Evolutionary conservation across 2,113 vertebrate species (phyloP), one percentile per base, ranked within the genome.

Genomic region (Vireo altiloquus): DNA sequence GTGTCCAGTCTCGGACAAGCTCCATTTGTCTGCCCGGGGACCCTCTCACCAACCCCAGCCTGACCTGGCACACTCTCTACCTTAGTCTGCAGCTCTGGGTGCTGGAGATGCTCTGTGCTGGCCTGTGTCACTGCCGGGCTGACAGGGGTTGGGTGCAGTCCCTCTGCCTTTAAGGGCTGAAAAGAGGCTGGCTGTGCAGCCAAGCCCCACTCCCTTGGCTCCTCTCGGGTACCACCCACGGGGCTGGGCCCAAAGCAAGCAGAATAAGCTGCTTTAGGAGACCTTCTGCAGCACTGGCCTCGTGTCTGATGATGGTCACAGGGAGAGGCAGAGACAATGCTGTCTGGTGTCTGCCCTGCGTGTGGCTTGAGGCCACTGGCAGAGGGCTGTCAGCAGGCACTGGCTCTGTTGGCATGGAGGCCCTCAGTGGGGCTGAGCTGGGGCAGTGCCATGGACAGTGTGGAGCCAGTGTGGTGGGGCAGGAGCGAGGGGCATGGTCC

Each of bases 281-380:
- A 63, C 54, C 25, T 30, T 37, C 64, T 54, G 54, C 22, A 78
- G 64, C 77, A 22, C 44, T 17, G 44, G 21, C 44, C 37, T 27
- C 1, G 3, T 8, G 81, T 50, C 19, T 1, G 3, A 47, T 17
- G 39, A 15, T 1, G n/a, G 13, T 12, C 1, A 1, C 18, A 11
- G 56, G 40, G 47, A 30, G 18, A 27, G 35, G 37, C 18, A 64
- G 39, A 50, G 46, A 56, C 27, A 25, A 9, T 27, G 57, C 37
- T 78, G 0, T 27, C 79, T 22, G 80, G 20, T 11, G n/a, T 20
- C 33, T 65, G 59, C 42, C 61, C 42, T 22, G 23, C 0, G 0
- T 2, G 2, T 24, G 66, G 81, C 61, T 42, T 4, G 7, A 14
- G n/a, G 13, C 40, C 1, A 0, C 44, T 15, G 65, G 16, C 11